Base-by-base conservation (phyloP, 2,797 vertebrate genomes). In the Microctenopoma lineatum region DNA sequence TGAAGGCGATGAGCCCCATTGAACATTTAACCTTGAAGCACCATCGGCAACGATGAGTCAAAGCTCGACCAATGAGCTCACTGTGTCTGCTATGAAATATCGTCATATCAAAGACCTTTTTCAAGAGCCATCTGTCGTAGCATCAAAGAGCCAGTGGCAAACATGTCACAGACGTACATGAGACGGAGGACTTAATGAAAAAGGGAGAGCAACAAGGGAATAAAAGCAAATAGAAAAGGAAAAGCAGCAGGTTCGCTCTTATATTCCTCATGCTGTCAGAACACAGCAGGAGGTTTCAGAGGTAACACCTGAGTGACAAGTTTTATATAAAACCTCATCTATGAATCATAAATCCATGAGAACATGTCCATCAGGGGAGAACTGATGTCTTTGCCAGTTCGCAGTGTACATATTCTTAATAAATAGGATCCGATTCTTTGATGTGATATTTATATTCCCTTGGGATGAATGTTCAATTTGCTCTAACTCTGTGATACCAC, bases 401-500 rank as follows among this genome's bases (percentile, higher is more conserved):
- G 56, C 62, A 82, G 77, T 77, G 72, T 82, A 77, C 66, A 78
- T 72, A 83, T 70, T 67, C 67, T 58, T 73, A 79, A 81, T 71
- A 83, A 79, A 82, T 79, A 80, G 51, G 64, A 79, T 85, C 54
- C 0, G n/a, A 66, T 76, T 77, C 71, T 89, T 82, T 89, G 84
- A 90, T 90, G 79, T 27, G 70, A 75, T 82, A 81, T 76, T 86
- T 77, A 68, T 64, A 77, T 71, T 73, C 81, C 84, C 62, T 11
- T 4, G 26, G 80, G 80, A 70, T 47, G 78, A 84, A 84, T 79
- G 79, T 86, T 85, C 85, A 77, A 67, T 84, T 81, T 84, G 81
- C 70, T 81, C 59, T 4, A 51, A 82, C 81, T 82, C 63, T 7
- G 44, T 25, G 57, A 73, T 62, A 57, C 53, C 71, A 12, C 74